Percentiles rank a stretch among this genome's conserved stretches.
Conservation (phyloP, 2,888 invertebrate genomes). For the Lacanobia oleracea region DNA sequence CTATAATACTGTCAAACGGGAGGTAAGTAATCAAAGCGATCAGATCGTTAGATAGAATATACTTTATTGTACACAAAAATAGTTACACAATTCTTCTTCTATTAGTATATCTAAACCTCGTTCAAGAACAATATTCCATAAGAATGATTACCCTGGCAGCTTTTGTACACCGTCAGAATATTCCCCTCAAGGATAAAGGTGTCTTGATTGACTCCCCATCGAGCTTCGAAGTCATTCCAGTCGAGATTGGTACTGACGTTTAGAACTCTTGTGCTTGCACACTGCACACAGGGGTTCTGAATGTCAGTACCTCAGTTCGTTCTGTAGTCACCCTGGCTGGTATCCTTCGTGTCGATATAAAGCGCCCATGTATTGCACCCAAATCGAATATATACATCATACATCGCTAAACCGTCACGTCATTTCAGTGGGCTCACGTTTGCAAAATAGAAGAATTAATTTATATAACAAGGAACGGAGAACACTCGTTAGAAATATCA, state of each 20-base stretch:
- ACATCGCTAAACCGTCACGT: conserved; percentile 13
- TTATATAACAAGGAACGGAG: conserved; percentile 94
- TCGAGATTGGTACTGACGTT: too few relatives aligned
- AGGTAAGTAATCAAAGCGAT: conserved; percentile 83
- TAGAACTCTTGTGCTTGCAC: too few relatives aligned
- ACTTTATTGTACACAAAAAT: too few relatives aligned
- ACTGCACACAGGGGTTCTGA: background rate
- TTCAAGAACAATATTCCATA: background rate
- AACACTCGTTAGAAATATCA: conserved; percentile 94
- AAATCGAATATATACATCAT: conserved; percentile 16
- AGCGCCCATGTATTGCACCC: background rate
- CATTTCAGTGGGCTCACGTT: conserved; percentile 92
- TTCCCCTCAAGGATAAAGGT: background rate
- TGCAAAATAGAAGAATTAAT: conserved; percentile 96
- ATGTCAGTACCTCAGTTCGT: too few relatives aligned
- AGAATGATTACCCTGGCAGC: background rate
- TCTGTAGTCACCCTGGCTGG: too few relatives aligned
- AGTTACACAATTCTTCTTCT: too few relatives aligned
- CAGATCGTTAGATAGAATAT: background rate
- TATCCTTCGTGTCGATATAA: background rate
- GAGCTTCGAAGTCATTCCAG: too few relatives aligned
- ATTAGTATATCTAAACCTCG: background rate
- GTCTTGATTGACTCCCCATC: too few relatives aligned
- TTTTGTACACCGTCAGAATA: background rate
- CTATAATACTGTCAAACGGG: conserved; percentile 91